Percentiles rank a stretch among this genome's conserved stretches.
Evolutionary conservation across 37 sponge, comb jelly and placozoan species (phyloP).

Genomic region (Petrosia ficiformis): DNA sequence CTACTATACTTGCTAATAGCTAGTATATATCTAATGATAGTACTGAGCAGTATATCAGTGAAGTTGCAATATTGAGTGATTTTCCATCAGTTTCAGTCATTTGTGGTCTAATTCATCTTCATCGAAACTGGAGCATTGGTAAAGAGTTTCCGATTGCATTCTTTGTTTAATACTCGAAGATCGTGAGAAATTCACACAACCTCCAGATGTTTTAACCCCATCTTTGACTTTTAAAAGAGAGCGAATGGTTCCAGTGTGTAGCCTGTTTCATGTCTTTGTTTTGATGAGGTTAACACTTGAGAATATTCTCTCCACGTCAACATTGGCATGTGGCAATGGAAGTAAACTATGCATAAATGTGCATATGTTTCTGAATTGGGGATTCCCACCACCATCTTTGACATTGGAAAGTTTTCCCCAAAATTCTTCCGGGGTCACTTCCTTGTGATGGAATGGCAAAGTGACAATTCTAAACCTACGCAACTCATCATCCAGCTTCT

Average conservation of each 20-base stretch:
- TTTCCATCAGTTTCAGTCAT: too few relatives aligned
- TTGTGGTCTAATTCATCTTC: too few relatives aligned
- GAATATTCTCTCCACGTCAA: not conserved
- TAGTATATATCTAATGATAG: too few relatives aligned
- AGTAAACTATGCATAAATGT: not conserved
- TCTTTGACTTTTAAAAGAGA: not conserved
- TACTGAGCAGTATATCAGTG: too few relatives aligned
- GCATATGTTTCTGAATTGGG: not conserved
- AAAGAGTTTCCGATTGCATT: not conserved
- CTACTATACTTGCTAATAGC: too few relatives aligned
- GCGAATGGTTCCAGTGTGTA: not conserved
- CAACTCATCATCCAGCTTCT: too few relatives aligned
- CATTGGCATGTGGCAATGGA: not conserved
- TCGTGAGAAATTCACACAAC: not conserved
- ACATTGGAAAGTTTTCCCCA: not conserved
- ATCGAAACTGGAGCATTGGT: too few relatives aligned
- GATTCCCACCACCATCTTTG: not conserved
- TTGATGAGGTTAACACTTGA: not conserved
- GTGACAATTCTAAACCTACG: too few relatives aligned
- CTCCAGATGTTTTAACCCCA: not conserved
- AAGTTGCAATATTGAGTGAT: too few relatives aligned
- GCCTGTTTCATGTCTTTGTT: not conserved
- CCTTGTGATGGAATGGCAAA: too few relatives aligned
- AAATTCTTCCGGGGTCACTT: too few relatives aligned
- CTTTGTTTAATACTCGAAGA: not conserved